Evolutionary conservation across 2,888 invertebrate genomes (phyloP).

Genomic region (Agrotis segetum): DNA sequence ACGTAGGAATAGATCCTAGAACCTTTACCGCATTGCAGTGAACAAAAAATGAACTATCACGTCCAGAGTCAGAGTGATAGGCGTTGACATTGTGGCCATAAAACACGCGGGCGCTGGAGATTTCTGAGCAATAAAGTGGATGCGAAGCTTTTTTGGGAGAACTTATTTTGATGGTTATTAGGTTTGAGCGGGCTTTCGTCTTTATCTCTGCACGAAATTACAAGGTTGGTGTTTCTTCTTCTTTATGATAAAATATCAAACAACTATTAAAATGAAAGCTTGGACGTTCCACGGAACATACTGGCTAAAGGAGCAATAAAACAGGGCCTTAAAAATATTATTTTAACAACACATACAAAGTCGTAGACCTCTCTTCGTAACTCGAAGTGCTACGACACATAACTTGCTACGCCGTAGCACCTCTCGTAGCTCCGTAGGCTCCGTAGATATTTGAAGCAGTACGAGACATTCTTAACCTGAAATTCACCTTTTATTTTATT

Average conservation of each 20-base stretch:
- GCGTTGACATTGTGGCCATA: conserved; percentile 54
- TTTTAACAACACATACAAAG: no score
- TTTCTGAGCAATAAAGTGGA: conserved; percentile 20
- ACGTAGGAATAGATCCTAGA: background rate
- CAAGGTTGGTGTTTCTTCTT: no score
- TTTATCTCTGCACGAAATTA: background rate
- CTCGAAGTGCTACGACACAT: background rate
- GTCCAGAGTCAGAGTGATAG: conserved; percentile 45
- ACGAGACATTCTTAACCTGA: no score
- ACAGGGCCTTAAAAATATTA: no score
- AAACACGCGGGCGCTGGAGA: conserved; percentile 36
- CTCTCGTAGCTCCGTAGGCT: background rate
- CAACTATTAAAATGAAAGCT: no score
- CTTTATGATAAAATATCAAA: no score
- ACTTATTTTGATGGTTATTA: conserved; percentile 7
- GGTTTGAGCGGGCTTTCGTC: background rate
- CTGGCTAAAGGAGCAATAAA: no score
- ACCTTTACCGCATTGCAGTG: background rate
- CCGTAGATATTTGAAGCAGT: no score
- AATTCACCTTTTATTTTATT: no score
- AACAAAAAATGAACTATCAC: conserved; percentile 54
- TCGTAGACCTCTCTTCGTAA: no score
- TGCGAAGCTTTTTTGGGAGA: conserved; percentile 3
- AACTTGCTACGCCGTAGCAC: conserved; percentile 24
- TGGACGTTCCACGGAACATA: no score